Evolutionary conservation across 2,888 invertebrate genomes (phyloP).

Genomic region (Lapara coniferarum): DNA sequence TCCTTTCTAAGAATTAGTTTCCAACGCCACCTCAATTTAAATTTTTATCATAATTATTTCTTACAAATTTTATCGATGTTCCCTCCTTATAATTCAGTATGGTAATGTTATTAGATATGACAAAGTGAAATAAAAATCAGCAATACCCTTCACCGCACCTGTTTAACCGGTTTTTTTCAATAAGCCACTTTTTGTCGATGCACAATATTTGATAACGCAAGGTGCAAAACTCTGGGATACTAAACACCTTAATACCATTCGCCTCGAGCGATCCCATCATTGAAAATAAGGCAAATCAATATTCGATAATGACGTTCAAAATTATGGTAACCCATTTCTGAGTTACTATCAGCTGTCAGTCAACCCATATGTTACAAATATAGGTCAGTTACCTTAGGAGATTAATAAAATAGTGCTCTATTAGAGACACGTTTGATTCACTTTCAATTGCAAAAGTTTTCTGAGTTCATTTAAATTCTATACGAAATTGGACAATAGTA

Average conservation of each 20-base stretch:
- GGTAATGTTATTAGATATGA: conserved; percentile 20
- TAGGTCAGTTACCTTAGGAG: conserved; percentile 63
- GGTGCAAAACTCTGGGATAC: conserved; percentile 73
- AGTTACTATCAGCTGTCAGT: conserved; percentile 74
- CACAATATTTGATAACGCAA: conserved; percentile 70
- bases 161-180: conserved; percentile 63
- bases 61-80: not conserved
- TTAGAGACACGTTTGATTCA: conserved; percentile 33
- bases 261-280: conserved; percentile 59
- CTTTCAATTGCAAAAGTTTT: conserved; percentile 36
- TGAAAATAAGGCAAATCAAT: conserved; percentile 74
- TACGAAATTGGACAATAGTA: conserved; percentile 55
- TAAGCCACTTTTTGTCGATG: conserved; percentile 55
- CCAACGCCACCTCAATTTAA: not conserved
- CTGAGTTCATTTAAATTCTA: conserved; percentile 39
- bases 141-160: conserved; percentile 58
- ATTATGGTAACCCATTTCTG: conserved; percentile 74
- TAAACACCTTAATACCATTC: conserved; percentile 69
- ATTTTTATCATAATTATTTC: not conserved
- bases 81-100: not conserved
- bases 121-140: conserved; percentile 43
- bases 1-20: not conserved
- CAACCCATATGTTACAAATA: conserved; percentile 74
- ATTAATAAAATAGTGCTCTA: conserved; percentile 41
- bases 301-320: conserved; percentile 68